Percentiles rank a stretch among this genome's conserved stretches.
phyloP scores from a whole-genome alignment of 2,888 invertebrate species.

The Eristalis intricaria region DNA sequence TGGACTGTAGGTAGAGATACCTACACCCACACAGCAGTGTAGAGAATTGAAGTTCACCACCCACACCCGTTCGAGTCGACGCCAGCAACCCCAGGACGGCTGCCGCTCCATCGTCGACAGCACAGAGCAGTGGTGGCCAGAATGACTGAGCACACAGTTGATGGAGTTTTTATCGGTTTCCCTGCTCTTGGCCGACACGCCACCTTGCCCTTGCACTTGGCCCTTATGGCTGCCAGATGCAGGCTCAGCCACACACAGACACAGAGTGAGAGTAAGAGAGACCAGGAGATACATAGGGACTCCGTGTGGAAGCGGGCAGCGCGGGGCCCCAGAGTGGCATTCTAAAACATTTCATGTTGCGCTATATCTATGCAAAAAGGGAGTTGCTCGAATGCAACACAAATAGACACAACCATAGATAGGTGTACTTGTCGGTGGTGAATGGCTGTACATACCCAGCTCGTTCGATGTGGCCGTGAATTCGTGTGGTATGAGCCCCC shows the following conservation, averaged over 20 bases:
- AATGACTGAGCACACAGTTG: conserved; percentile 36
- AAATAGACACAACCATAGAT: conserved; percentile 32
- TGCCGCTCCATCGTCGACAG: conserved; percentile 17
- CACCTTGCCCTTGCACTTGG: conserved; percentile 72
- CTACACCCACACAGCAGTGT: conserved; percentile 54
- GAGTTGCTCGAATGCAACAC: conserved; percentile 52
- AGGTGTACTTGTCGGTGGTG: not conserved
- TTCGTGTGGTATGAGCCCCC: conserved; percentile 63
- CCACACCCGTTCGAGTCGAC: conserved; percentile 55
- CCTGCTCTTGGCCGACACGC: conserved; percentile 49
- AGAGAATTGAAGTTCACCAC: conserved; percentile 65
- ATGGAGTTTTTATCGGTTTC: conserved; percentile 51
- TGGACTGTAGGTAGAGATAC: conserved; percentile 20
- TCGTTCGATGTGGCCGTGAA: conserved; percentile 60
- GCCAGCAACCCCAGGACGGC: conserved; percentile 42
- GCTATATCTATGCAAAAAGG: conserved; percentile 59
- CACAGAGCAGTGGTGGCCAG: conserved; percentile 59
- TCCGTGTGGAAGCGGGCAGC: not conserved
- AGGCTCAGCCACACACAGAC: conserved; percentile 9
- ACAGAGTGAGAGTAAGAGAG: conserved; percentile 2
- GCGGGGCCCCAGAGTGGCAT: conserved; percentile 52
- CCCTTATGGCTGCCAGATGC: conserved; percentile 47
- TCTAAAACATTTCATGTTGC: conserved; percentile 66
- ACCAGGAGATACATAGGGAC: not conserved
- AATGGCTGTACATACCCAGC: not conserved